A percentile compares a stretch with the other conserved stretches of the same genome.
Evolutionary conservation across 1,140 invertebrate genomes (phyloP).

Genomic region (Dreissena rostriformis): DNA sequence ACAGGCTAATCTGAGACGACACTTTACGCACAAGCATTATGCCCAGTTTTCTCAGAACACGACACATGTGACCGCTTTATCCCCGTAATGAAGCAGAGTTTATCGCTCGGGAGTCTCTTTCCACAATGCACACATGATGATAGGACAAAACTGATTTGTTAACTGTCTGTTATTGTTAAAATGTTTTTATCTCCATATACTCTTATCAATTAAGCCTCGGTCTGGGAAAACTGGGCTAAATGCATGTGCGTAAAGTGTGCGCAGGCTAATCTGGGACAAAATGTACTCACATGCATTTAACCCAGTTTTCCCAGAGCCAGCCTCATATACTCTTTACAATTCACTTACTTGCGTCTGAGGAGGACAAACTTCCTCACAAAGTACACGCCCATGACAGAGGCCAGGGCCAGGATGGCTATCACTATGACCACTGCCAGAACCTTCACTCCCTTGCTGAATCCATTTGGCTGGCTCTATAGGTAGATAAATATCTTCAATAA

Average conservation of each 20-base stretch:
- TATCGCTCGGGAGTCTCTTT: no score
- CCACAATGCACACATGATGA: no score
- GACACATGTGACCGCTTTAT: no score
- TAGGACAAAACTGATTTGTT: no score
- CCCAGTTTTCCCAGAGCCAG: background rate
- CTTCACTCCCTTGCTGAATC: conserved; percentile 31
- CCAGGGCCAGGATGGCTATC: conserved; percentile 6
- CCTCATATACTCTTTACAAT: background rate
- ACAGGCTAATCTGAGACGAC: no score
- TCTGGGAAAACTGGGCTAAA: no score
- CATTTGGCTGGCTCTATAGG: background rate
- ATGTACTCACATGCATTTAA: background rate
- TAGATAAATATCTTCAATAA: background rate
- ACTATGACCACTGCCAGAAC: conserved; percentile 18
- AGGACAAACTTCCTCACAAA: conserved; percentile 43
- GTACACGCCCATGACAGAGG: conserved; percentile 35
- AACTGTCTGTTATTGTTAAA: no score
- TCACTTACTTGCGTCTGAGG: conserved; percentile 48
- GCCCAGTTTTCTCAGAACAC: no score
- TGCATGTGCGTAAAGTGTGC: background rate
- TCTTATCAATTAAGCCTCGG: no score
- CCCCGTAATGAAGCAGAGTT: no score
- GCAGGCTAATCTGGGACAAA: background rate
- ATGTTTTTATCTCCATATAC: no score
- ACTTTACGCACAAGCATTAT: no score